phyloP scores from a whole-genome alignment of 2,113 vertebrate genomes.

The Cairina moschata region DNA sequence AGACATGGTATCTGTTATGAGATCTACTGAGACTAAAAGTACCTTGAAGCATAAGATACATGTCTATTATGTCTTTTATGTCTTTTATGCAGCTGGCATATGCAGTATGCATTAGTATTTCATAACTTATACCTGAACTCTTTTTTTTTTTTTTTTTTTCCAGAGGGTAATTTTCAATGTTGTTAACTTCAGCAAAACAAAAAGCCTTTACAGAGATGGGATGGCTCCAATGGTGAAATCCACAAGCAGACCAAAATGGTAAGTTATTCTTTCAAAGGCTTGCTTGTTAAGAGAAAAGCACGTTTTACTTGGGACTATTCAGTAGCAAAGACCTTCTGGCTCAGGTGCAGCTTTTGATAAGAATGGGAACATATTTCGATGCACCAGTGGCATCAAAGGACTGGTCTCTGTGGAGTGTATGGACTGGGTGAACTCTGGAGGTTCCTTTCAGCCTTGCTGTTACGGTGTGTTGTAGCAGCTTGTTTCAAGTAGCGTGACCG shows the following conservation, averaged over 20 bases:
- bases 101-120: neutral
- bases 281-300: neutral
- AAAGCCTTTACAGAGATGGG: conserved; percentile 97
- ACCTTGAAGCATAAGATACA: neutral
- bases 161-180: conserved; percentile 98
- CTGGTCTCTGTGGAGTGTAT: neutral
- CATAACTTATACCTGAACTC: neutral
- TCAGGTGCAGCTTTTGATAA: neutral
- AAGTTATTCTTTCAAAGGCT: conserved; percentile 27
- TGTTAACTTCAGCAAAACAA: conserved; percentile 99
- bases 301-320: neutral
- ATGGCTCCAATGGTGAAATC: conserved; percentile 98
- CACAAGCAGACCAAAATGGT: conserved; percentile 96
- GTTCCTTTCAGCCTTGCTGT: neutral
- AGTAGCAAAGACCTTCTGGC: neutral
- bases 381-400: neutral
- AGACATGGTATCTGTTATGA: neutral
- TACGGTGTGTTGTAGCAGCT: too few species aligned
- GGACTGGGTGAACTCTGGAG: neutral
- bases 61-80: neutral
- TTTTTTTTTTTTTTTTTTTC: neutral
- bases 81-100: neutral
- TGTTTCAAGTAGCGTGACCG: neutral
- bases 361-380: neutral
- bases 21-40: neutral